Base-by-base conservation (phyloP, 2,888 invertebrate genomes). In the Argynnis bischoffii region DNA sequence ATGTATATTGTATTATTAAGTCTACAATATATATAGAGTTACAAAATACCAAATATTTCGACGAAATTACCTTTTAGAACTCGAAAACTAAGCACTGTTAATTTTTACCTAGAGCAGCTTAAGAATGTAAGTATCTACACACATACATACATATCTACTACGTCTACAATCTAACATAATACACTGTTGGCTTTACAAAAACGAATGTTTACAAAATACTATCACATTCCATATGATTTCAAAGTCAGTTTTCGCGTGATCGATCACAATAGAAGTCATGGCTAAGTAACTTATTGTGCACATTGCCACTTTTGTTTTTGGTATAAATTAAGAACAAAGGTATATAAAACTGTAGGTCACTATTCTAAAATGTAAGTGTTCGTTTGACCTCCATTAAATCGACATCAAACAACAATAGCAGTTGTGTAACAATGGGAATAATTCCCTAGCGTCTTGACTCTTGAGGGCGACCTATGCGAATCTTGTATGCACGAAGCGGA, bases 351-450 rank as follows among this genome's bases (percentile, higher is more conserved):
- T 67, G 64, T 69, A 66, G 71, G 69, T 69, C 69, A 68, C 55
- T 48, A 47, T 56, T 53, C 47, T 63, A 66, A 67, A 65, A 35
- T 81, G 82, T 85, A 81, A 81, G 85, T 82, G 79, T 79, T 79
- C 79, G 72, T 81, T 78, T 82, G 88, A 86, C 88, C 88, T 88
- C 85, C 83, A 85, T 77, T 73, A 71, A 64, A 67, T 78, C 78
- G 59, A 78, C 79, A 75, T 87, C 87, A 89, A 88, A 78, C 79
- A 75, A 88, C 87, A 89, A 89, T 89, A 82, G 87, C 76, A 75
- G 77, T 78, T 77, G 76, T 79, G 78, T 78, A 80, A 89, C 87
- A 89, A 88, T 89, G 82, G 82, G 78, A 83, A 77, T 77, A 75
- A 77, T 82, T 83, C 85, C 81, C 82, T 81, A 79, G 77, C 78